Conservation (phyloP, 2,888 invertebrate genomes). For the Ochlodes sylvanus region DNA sequence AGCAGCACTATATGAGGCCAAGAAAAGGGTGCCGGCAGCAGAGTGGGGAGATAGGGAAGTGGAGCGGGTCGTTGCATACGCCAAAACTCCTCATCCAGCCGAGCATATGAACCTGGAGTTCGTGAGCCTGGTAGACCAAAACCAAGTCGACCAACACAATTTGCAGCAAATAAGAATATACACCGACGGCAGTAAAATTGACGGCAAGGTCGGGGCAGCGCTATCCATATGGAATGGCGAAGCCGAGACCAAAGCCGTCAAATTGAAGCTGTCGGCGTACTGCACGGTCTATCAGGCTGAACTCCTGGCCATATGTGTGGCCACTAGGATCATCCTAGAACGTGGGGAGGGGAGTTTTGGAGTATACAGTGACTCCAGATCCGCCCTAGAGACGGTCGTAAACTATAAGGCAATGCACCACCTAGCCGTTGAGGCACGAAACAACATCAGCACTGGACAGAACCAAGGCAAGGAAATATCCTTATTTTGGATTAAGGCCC, state of each 20-base stretch:
- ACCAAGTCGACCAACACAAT: too few relatives aligned
- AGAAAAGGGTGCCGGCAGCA: neutral
- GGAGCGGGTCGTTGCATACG: neutral
- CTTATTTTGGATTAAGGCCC: too few relatives aligned
- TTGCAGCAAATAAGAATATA: too few relatives aligned
- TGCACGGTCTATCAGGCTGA: constrained; percentile 20
- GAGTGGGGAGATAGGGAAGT: neutral
- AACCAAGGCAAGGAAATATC: too few relatives aligned
- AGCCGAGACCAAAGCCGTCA: too few relatives aligned
- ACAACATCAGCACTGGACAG: neutral
- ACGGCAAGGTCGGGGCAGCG: too few relatives aligned
- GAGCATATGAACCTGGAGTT: neutral
- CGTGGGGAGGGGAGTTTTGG: too few relatives aligned
- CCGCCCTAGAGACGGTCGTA: neutral
- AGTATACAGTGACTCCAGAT: neutral
- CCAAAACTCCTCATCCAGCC: neutral
- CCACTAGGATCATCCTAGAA: neutral
- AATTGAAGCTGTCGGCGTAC: constrained; percentile 5
- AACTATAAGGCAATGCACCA: neutral
- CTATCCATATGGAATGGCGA: too few relatives aligned
- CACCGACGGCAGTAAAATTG: too few relatives aligned
- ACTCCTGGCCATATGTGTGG: neutral
- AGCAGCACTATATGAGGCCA: neutral
- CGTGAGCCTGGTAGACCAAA: neutral
- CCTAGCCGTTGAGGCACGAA: neutral